Evolutionary conservation across 2,113 vertebrate genomes (phyloP).

Genomic region (Mesembrinibis cayennensis): DNA sequence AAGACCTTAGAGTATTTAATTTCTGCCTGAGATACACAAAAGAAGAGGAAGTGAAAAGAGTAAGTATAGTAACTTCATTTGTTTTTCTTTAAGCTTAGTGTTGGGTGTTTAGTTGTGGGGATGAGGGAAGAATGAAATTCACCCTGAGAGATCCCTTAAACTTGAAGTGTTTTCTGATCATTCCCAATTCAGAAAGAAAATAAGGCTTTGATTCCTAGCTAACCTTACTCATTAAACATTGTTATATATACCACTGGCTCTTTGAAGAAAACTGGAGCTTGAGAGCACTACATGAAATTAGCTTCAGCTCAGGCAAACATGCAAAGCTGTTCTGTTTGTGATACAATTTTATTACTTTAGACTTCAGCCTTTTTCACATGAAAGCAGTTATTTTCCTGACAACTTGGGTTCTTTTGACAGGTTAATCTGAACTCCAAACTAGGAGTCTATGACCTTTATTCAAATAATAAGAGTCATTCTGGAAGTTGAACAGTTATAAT

Average conservation of each 20-base stretch:
- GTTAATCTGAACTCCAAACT: background rate
- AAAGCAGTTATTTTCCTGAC: background rate
- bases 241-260: background rate
- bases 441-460: background rate
- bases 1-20: slow-evolving; percentile 87
- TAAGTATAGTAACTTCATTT: slow-evolving; percentile 59
- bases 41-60: slow-evolving; percentile 89
- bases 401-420: background rate
- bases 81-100: background rate
- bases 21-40: slow-evolving; percentile 86
- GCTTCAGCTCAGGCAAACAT: background rate
- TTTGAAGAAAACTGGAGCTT: background rate
- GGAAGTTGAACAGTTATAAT: background rate
- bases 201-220: background rate
- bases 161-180: background rate
- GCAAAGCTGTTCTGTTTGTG: background rate
- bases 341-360: background rate
- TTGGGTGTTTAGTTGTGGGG: background rate
- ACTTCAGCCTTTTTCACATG: background rate
- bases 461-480: background rate
- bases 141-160: background rate
- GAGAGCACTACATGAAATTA: background rate
- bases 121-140: background rate
- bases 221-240: background rate
- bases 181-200: background rate